Percentiles rank a stretch among this genome's conserved stretches.
phyloP scores from a whole-genome alignment of 2,888 invertebrate genomes.

The Heliconius hortense region DNA sequence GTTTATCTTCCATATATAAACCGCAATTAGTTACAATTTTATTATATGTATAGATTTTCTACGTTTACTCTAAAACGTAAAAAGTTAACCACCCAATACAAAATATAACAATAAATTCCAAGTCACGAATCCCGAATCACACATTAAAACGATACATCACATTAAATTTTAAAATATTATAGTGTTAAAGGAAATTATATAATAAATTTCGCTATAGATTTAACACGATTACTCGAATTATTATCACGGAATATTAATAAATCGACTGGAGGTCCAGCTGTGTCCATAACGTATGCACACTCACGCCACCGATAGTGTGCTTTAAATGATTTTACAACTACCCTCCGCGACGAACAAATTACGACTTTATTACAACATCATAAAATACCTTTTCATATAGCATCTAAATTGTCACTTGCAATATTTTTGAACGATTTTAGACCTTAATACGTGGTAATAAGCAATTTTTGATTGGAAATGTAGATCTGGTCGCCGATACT shows the following conservation, averaged over 20 bases:
- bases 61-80: not conserved
- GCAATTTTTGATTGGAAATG: conserved; percentile 16
- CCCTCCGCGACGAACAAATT: conserved; percentile 14
- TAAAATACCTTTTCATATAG: conserved; percentile 16
- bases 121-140: conserved; percentile 23
- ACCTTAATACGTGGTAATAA: not conserved
- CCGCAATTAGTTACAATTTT: too few relatives aligned
- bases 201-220: conserved; percentile 40
- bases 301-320: conserved; percentile 46
- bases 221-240: conserved; percentile 40
- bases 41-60: not conserved
- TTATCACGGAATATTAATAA: conserved; percentile 46
- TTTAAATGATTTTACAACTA: conserved; percentile 40
- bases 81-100: not conserved
- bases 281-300: conserved; percentile 46
- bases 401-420: not conserved
- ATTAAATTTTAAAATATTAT: conserved; percentile 36
- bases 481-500: conserved; percentile 36
- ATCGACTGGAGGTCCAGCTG: conserved; percentile 39
- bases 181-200: conserved; percentile 39
- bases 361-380: conserved; percentile 23
- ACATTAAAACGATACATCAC: conserved; percentile 29
- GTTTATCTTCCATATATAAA: too few relatives aligned
- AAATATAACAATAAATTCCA: conserved; percentile 21
- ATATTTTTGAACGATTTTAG: not conserved